Evolutionary conservation across 2,113 vertebrate genomes (phyloP).

Genomic region (Hypomesus transpacificus): DNA sequence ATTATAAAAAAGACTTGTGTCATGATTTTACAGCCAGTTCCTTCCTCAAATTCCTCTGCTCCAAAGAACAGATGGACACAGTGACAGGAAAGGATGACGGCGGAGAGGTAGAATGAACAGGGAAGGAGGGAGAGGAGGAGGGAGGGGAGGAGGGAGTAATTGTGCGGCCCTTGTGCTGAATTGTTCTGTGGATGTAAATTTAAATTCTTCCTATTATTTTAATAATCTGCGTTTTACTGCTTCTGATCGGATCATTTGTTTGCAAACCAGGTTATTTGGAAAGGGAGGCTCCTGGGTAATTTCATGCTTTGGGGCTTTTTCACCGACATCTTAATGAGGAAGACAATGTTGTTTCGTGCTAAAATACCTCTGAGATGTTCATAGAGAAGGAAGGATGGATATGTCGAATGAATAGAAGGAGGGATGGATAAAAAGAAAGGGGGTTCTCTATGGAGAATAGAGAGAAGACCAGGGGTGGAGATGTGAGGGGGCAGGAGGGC

Average conservation of each 20-base stretch:
- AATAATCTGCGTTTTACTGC: constrained; percentile 87
- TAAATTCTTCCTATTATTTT: constrained; percentile 92
- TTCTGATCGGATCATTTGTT: constrained; percentile 93
- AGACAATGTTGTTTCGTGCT: constrained; percentile 83
- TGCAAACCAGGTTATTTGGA: constrained; percentile 96
- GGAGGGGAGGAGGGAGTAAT: constrained; percentile 61
- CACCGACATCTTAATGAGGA: constrained; percentile 96
- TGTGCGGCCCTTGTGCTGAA: constrained; percentile 69
- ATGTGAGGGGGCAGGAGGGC: too few species aligned
- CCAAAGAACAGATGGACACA: constrained; percentile 58
- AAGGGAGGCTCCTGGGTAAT: constrained; percentile 94
- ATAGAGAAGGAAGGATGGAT: too few species aligned
- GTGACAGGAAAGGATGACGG: not conserved
- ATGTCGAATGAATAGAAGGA: too few species aligned
- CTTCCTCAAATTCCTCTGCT: not conserved
- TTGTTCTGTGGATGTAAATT: constrained; percentile 85
- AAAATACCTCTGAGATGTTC: constrained; percentile 69
- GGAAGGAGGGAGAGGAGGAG: not conserved
- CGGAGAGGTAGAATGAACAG: too few species aligned
- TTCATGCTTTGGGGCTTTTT: constrained; percentile 99
- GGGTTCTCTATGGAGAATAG: not conserved
- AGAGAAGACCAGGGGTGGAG: too few species aligned
- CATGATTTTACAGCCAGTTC: not conserved
- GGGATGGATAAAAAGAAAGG: not conserved
- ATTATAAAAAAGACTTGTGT: too few species aligned